Percentiles rank a stretch among this genome's conserved stretches.
Evolutionary conservation across 1,140 invertebrate genomes (phyloP).

Genomic region (Trichonephila inaurata): DNA sequence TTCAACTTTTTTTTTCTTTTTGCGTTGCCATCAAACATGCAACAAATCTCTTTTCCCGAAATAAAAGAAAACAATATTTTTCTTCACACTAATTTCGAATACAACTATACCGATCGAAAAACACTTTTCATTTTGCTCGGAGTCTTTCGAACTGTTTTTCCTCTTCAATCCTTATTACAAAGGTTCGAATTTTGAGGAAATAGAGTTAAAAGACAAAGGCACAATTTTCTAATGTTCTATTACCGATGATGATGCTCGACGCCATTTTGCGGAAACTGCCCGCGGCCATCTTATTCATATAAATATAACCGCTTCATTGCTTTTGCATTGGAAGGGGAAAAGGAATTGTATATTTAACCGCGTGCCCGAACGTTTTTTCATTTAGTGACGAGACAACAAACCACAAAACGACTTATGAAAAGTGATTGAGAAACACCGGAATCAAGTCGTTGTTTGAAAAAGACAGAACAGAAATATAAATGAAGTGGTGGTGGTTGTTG

Average conservation of each 20-base stretch:
- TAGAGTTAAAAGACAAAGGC: conserved; percentile 62
- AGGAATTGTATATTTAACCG: conserved; percentile 66
- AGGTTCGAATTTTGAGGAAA: conserved; percentile 34
- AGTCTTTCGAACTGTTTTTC: neutral
- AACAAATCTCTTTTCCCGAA: neutral
- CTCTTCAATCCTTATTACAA: conserved; percentile 43
- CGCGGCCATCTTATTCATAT: conserved; percentile 1
- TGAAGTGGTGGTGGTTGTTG: conserved; percentile 21
- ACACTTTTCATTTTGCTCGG: neutral
- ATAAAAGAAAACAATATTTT: conserved; percentile 38
- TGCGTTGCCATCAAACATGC: neutral
- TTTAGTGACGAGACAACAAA: conserved; percentile 17
- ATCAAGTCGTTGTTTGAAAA: neutral
- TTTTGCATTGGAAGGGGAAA: neutral
- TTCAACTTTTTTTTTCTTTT: neutral
- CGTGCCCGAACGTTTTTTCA: conserved; percentile 44
- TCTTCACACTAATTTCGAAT: conserved; percentile 12
- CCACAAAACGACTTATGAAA: conserved; percentile 50
- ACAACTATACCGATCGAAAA: neutral
- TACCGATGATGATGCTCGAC: conserved; percentile 15
- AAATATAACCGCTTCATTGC: neutral
- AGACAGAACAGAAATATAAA: neutral
- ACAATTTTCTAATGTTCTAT: conserved; percentile 68
- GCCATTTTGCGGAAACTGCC: neutral
- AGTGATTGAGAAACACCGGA: conserved; percentile 36